These are phyloP conservation scores for Torymus texanus DNA, from an alignment of 2,888 invertebrate genomes.

Conservation along the genomic window DNA sequence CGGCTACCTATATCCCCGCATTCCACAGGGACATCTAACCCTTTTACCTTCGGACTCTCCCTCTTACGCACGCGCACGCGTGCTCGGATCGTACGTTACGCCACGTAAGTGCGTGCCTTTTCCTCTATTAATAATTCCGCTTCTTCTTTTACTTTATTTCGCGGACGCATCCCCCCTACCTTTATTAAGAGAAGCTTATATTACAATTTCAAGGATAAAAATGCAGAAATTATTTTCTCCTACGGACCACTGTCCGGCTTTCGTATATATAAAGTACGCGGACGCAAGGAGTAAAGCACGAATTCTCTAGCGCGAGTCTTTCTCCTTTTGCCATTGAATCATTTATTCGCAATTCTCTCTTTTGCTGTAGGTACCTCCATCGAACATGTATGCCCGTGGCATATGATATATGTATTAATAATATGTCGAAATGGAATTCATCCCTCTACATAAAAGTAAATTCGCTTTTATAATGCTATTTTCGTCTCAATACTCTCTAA, in stretches of 20 bases:
- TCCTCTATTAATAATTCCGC: constrained; percentile 34
- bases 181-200: constrained; percentile 7
- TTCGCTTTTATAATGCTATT: no score
- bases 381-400: neutral
- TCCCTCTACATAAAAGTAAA: neutral
- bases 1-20: constrained; percentile 47
- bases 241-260: no score
- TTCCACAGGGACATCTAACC: constrained; percentile 55
- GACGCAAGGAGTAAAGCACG: no score
- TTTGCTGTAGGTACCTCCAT: neutral
- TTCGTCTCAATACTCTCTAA: no score
- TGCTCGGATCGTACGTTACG: neutral
- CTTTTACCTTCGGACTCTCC: constrained; percentile 17
- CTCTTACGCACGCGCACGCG: neutral
- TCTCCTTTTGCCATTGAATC: neutral
- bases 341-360: neutral
- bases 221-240: neutral
- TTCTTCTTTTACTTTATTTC: constrained; percentile 9
- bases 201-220: neutral
- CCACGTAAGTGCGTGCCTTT: constrained; percentile 5
- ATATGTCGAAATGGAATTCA: neutral
- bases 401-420: neutral
- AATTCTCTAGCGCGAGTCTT: no score
- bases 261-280: no score
- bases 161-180: neutral